Percentiles rank a stretch among this genome's conserved stretches.
phyloP scores from a whole-genome alignment of 2,888 invertebrate genomes.

The Leucoptera coffeella region DNA sequence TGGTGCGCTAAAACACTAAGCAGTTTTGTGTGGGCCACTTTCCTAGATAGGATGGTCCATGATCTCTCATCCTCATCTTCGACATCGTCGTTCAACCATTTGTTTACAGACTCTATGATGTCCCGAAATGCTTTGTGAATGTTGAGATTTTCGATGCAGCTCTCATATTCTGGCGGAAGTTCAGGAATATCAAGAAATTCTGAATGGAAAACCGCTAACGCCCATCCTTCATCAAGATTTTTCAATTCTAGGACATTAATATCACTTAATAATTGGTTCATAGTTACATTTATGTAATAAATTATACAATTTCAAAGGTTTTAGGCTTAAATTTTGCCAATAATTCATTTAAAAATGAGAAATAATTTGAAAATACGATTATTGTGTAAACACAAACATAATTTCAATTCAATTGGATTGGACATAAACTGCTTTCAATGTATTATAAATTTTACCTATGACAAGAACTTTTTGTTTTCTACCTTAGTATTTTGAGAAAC shows the following conservation, averaged over 20 bases:
- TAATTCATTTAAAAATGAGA: too few relatives aligned
- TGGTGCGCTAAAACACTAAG: constrained; percentile 48
- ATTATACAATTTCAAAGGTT: too few relatives aligned
- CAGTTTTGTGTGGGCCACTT: constrained; percentile 29
- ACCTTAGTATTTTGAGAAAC: too few relatives aligned
- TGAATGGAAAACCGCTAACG: constrained; percentile 44
- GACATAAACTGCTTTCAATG: too few relatives aligned
- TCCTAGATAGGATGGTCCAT: constrained; percentile 39
- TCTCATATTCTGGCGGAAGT: constrained; percentile 37
- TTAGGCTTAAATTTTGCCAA: too few relatives aligned
- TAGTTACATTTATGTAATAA: too few relatives aligned
- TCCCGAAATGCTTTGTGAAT: constrained; percentile 14
- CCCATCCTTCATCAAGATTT: constrained; percentile 44
- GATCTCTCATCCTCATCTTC: constrained; percentile 18
- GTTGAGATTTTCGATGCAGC: constrained; percentile 20
- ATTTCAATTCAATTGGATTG: too few relatives aligned
- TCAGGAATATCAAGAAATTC: constrained; percentile 52
- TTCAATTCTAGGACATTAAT: constrained; percentile 25
- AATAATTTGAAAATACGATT: not conserved
- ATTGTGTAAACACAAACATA: constrained; percentile 2
- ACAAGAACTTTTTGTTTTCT: too few relatives aligned
- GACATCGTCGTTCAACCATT: constrained; percentile 15
- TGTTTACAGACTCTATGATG: constrained; percentile 15
- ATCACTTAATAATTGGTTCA: constrained; percentile 16
- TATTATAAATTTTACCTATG: too few relatives aligned